Conservation (phyloP, 1,140 invertebrate species). For the Diabrotica undecimpunctata region DNA sequence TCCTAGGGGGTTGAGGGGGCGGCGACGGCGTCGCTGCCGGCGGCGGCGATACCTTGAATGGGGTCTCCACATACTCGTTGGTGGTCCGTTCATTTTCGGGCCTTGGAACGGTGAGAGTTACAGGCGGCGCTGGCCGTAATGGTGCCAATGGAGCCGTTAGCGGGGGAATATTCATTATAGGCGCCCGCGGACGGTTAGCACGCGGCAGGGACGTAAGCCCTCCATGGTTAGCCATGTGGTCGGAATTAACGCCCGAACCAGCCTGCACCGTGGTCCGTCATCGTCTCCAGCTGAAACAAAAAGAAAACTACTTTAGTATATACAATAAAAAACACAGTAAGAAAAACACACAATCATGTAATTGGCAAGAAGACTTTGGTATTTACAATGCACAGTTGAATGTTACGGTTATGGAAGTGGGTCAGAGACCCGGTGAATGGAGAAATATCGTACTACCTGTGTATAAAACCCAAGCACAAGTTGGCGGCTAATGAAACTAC, state of each 20-base stretch:
- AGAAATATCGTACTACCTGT: no score
- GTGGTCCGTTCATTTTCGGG: constrained; percentile 71
- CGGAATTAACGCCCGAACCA: constrained; percentile 50
- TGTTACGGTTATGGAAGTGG: no score
- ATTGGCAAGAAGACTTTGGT: background rate
- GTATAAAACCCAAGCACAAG: no score
- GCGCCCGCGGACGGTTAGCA: constrained; percentile 56
- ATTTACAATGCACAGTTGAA: no score
- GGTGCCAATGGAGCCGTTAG: constrained; percentile 47
- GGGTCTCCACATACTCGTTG: constrained; percentile 85
- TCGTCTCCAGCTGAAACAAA: constrained; percentile 54
- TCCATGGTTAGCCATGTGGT: constrained; percentile 57
- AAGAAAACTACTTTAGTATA: background rate
- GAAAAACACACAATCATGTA: background rate
- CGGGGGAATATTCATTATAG: constrained; percentile 46
- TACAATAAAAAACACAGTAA: background rate
- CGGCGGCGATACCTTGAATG: constrained; percentile 53
- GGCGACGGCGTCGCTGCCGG: constrained; percentile 38
- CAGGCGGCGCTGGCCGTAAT: constrained; percentile 45
- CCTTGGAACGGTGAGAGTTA: constrained; percentile 68
- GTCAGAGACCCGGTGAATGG: no score
- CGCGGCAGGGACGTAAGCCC: constrained; percentile 62
- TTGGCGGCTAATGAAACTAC: no score
- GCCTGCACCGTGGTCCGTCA: constrained; percentile 59
- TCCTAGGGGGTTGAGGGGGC: constrained; percentile 35